These are phyloP conservation scores for Aphis craccivora DNA, from an alignment of 1,140 invertebrate species.

Conservation along the genomic window DNA sequence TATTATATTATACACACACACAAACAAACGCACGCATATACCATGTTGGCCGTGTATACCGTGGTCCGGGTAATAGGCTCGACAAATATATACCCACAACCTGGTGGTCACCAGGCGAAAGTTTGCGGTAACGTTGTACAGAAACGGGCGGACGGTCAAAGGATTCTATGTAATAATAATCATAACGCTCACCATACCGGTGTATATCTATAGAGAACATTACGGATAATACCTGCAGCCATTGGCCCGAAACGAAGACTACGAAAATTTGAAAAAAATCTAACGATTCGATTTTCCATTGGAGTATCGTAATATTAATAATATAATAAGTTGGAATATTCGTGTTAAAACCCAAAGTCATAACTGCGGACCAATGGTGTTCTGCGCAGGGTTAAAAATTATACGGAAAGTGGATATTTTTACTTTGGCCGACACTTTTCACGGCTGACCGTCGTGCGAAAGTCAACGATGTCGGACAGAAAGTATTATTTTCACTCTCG, in stretches of 20 bases:
- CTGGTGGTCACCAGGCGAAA: background rate
- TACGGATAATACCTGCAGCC: background rate
- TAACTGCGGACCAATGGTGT: background rate
- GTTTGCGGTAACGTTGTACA: background rate
- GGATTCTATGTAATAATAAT: background rate
- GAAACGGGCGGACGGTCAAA: background rate
- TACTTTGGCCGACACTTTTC: background rate
- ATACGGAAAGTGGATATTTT: background rate
- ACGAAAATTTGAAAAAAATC: background rate
- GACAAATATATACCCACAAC: background rate
- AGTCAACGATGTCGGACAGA: background rate
- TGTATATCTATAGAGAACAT: background rate
- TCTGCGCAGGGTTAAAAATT: background rate
- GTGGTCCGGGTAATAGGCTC: background rate
- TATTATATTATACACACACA: background rate
- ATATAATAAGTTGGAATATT: background rate
- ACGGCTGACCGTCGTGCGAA: background rate
- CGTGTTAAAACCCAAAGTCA: too few relatives aligned
- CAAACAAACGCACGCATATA: background rate
- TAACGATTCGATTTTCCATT: background rate
- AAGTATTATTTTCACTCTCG: conserved; percentile 14
- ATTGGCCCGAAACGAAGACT: background rate
- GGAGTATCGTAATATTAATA: background rate
- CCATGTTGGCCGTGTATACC: background rate
- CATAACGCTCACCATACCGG: background rate